Conservation (phyloP, 2,113 vertebrate genomes). For the Cepphus grylle region DNA sequence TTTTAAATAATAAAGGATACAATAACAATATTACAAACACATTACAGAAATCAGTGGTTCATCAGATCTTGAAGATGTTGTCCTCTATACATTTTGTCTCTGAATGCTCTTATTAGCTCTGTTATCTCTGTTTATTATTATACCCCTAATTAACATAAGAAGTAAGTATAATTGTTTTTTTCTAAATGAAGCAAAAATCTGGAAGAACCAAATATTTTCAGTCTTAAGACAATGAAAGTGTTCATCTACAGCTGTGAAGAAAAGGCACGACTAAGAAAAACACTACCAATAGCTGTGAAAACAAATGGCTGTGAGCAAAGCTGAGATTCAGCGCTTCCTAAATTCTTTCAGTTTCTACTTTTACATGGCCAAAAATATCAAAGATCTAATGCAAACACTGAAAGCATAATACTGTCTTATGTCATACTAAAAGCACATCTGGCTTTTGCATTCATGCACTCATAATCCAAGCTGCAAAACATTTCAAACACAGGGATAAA, state of each 20-base stretch:
- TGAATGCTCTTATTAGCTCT: neutral
- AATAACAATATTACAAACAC: neutral
- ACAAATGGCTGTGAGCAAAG: neutral
- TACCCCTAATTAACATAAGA: neutral
- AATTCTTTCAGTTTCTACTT: neutral
- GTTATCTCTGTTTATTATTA: neutral
- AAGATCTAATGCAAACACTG: neutral
- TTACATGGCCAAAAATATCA: neutral
- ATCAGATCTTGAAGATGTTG: neutral
- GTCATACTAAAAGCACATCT: neutral
- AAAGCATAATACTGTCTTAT: neutral
- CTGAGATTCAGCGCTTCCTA: neutral
- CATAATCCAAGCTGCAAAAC: neutral
- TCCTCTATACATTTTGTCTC: neutral
- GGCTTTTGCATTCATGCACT: neutral
- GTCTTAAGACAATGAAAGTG: neutral
- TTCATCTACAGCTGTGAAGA: neutral
- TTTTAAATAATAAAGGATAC: neutral
- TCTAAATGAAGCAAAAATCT: neutral
- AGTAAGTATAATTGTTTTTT: neutral
- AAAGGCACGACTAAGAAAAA: neutral
- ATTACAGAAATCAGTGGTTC: neutral
- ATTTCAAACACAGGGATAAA: neutral
- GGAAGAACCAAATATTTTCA: neutral
- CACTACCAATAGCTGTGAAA: neutral